These are phyloP conservation scores for Eupristina koningsbergeri DNA, from an alignment of 1,140 invertebrate species.

Conservation along the genomic window DNA sequence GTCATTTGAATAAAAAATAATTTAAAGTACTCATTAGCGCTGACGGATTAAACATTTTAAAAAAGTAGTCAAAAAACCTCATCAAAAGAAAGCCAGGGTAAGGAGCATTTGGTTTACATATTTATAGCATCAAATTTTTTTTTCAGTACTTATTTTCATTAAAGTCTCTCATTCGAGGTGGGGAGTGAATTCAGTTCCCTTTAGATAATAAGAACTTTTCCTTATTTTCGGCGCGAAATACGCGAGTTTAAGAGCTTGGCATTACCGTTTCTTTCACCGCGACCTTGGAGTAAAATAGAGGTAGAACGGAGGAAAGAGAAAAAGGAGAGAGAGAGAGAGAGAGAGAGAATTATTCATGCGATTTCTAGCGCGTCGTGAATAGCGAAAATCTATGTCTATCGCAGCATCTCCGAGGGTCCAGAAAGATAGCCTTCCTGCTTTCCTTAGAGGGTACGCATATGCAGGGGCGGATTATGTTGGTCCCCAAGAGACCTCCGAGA, in stretches of 20 bases:
- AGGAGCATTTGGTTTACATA: not conserved
- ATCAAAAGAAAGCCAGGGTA: not conserved
- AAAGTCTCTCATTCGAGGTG: not conserved
- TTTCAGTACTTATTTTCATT: not conserved
- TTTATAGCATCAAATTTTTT: not conserved
- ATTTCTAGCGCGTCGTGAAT: slow-evolving; percentile 46
- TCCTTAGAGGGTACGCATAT: not conserved
- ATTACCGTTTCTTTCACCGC: not conserved
- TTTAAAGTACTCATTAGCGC: not conserved
- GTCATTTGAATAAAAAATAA: not conserved
- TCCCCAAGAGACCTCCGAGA: slow-evolving; percentile 23
- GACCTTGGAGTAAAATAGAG: not conserved
- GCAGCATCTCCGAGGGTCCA: slow-evolving; percentile 29
- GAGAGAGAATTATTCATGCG: slow-evolving; percentile 51
- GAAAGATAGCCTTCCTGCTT: slow-evolving; percentile 34
- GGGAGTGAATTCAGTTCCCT: not conserved
- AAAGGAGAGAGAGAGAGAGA: not conserved
- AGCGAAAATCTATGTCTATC: slow-evolving; percentile 48
- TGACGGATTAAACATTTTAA: not conserved
- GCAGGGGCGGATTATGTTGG: slow-evolving; percentile 19
- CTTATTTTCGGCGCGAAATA: too few species aligned
- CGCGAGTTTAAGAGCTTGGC: too few species aligned
- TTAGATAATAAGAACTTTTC: not conserved
- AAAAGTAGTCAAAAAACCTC: not conserved
- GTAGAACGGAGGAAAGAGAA: not conserved